Percentiles rank a stretch among this genome's conserved stretches.
These are phyloP conservation scores for Tholera decimalis DNA, from an alignment of 2,888 invertebrate genomes.

Conservation along the genomic window DNA sequence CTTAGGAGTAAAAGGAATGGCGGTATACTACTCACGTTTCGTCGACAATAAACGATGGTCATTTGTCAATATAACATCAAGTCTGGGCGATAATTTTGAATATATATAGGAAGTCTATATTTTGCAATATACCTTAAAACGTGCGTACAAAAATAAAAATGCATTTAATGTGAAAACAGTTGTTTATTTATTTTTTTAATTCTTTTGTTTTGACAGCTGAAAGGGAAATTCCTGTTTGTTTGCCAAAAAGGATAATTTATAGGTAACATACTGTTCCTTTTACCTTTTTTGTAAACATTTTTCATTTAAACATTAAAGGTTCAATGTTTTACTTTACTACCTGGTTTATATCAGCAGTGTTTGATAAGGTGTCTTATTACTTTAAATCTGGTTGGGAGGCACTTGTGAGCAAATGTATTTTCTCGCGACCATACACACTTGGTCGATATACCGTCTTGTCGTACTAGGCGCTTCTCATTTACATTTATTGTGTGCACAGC, in stretches of 20 bases:
- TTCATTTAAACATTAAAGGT: not conserved
- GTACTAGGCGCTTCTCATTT: no score
- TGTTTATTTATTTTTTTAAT: conserved; percentile 24
- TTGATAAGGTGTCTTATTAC: not conserved
- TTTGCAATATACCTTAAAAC: conserved; percentile 1
- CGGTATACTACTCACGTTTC: conserved; percentile 7
- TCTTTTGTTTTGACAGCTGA: conserved; percentile 30
- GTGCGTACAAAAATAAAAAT: conserved; percentile 45
- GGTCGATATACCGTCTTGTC: no score
- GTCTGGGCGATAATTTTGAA: not conserved
- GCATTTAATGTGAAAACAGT: conserved; percentile 43
- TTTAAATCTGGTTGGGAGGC: no score
- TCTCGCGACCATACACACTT: no score
- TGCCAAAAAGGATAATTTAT: conserved; percentile 32
- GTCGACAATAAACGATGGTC: no score
- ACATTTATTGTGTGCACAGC: no score
- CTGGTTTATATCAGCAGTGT: not conserved
- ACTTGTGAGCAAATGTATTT: no score
- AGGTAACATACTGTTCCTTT: conserved; percentile 1
- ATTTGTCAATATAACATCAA: not conserved
- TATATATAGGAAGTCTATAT: conserved; percentile 12
- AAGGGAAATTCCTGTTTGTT: conserved; percentile 27
- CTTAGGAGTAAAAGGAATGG: conserved; percentile 45
- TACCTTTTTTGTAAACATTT: conserved; percentile 7
- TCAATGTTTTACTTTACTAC: not conserved